Evolutionary conservation across 92 coral and sea anemone genomes (phyloP).

Genomic region (Bergia puertoricense): DNA sequence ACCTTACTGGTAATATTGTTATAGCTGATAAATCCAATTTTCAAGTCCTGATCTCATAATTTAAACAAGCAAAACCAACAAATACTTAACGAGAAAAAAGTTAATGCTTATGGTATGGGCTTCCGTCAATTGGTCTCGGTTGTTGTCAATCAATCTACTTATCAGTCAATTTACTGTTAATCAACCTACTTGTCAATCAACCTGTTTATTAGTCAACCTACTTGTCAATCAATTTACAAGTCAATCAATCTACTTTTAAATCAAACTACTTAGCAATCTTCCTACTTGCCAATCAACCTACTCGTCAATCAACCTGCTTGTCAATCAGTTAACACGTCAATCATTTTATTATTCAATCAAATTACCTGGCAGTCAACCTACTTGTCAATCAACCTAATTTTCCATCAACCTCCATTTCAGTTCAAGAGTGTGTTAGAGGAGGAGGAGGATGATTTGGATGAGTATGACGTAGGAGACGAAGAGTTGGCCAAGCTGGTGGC

Average conservation of each 20-base stretch:
- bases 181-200: no score
- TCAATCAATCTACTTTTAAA: no score
- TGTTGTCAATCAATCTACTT: not conserved
- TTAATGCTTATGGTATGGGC: not conserved
- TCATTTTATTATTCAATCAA: not conserved
- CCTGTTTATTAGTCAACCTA: no score
- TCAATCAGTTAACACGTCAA: no score
- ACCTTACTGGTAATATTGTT: no score
- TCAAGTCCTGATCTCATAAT: no score
- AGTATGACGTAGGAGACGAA: constrained; percentile 88
- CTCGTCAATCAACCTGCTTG: no score
- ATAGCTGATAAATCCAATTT: no score
- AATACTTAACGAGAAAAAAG: not conserved
- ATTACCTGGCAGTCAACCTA: not conserved
- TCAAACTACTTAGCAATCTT: not conserved
- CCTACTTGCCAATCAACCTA: no score
- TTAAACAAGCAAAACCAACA: not conserved
- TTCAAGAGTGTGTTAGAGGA: constrained; percentile 84
- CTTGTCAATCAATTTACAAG: no score
- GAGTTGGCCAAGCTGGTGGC: constrained; percentile 96
- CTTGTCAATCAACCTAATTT: not conserved
- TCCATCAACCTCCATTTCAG: constrained; percentile 38
- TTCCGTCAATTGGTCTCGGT: not conserved
- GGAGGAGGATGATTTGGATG: constrained; percentile 90
- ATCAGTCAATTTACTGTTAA: no score